These are phyloP conservation scores for Ernsta delagoae DNA, from an alignment of 2,888 invertebrate species.

Conservation along the genomic window DNA sequence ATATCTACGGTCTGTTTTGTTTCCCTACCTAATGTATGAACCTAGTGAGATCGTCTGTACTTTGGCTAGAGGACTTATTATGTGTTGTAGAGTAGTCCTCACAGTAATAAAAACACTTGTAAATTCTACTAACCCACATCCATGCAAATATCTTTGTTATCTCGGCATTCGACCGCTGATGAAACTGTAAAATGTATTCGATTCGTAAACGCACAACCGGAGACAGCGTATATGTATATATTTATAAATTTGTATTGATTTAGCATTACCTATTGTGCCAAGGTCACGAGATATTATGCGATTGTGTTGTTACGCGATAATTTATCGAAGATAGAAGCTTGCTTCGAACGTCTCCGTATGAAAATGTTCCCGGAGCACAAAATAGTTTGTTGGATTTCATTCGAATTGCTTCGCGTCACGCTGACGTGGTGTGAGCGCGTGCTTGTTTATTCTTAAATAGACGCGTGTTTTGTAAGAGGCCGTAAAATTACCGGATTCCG, in stretches of 20 bases:
- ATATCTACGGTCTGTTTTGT: background rate
- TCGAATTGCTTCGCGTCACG: constrained; percentile 30
- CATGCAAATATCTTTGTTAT: background rate
- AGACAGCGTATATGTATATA: constrained; percentile 25
- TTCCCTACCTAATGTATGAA: background rate
- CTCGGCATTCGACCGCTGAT: background rate
- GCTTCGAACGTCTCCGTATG: constrained; percentile 16
- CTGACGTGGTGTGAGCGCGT: constrained; percentile 40
- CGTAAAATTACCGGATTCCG: constrained; percentile 30
- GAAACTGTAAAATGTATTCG: background rate
- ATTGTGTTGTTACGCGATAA: constrained; percentile 56
- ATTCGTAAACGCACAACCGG: constrained; percentile 4
- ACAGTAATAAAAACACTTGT: background rate
- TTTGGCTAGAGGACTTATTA: background rate
- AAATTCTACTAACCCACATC: background rate
- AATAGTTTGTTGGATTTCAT: constrained; percentile 26
- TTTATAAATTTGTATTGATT: constrained; percentile 41
- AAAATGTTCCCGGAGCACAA: constrained; percentile 14
- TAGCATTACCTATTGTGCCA: constrained; percentile 50
- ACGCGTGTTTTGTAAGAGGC: constrained; percentile 20
- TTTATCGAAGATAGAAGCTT: constrained; percentile 38
- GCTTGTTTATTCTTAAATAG: constrained; percentile 41
- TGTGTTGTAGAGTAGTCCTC: background rate
- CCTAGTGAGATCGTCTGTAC: background rate
- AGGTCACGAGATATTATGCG: constrained; percentile 66